A percentile compares a stretch with the other conserved stretches of the same genome.
phyloP scores from a whole-genome alignment of 2,797 vertebrate species.

The Vespertilio murinus region DNA sequence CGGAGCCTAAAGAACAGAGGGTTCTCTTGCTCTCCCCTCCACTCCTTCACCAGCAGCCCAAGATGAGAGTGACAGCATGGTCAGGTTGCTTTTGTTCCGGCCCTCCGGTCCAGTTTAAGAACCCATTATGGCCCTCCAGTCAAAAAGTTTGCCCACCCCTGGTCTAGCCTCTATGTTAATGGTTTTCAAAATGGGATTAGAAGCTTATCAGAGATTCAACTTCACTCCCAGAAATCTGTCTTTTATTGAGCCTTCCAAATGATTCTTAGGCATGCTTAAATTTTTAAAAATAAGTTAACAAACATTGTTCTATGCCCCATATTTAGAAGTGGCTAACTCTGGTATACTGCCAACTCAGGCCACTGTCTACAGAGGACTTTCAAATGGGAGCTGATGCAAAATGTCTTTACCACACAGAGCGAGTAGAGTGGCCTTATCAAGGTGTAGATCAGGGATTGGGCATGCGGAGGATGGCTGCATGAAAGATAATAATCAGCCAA shows the following conservation, averaged over 20 bases:
- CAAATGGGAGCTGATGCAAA: background rate
- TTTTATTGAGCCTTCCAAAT: background rate
- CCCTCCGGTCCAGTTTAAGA: no score
- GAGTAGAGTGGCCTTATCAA: background rate
- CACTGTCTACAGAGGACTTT: constrained; percentile 33
- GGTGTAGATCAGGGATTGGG: background rate
- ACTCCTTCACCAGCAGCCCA: no score
- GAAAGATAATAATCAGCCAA: background rate
- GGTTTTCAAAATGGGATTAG: background rate
- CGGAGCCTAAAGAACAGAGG: no score
- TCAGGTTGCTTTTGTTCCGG: no score
- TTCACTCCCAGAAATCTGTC: background rate
- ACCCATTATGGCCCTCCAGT: no score
- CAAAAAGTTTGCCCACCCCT: no score
- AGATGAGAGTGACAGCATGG: no score
- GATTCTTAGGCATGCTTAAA: background rate
- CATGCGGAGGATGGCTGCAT: background rate
- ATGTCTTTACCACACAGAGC: constrained; percentile 9
- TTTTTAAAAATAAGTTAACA: background rate
- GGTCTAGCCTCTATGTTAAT: background rate
- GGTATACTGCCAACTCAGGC: background rate
- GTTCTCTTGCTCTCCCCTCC: no score
- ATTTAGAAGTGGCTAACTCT: background rate
- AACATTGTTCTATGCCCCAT: background rate
- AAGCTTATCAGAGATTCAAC: background rate